phyloP scores from a whole-genome alignment of 2,888 invertebrate species.

The Mythimna vitellina region DNA sequence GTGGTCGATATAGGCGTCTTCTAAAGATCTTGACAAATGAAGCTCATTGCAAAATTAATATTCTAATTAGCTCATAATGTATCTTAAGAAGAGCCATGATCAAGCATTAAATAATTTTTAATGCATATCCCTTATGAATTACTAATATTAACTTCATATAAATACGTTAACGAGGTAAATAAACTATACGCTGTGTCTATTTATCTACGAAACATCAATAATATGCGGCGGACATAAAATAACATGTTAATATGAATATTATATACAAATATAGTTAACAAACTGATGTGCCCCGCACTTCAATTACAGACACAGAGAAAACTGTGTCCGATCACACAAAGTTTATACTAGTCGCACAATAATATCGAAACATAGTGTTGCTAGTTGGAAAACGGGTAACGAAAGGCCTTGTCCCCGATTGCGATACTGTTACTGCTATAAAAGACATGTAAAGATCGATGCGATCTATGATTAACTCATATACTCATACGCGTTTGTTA shows the following conservation, averaged over 20 bases:
- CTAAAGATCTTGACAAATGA: neutral
- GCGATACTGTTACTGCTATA: conserved; percentile 55
- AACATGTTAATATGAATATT: conserved; percentile 9
- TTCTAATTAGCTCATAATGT: conserved; percentile 16
- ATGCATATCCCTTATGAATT: conserved; percentile 11
- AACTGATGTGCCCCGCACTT: conserved; percentile 34
- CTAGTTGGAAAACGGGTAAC: conserved; percentile 52
- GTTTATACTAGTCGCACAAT: conserved; percentile 28
- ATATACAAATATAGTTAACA: conserved; percentile 35
- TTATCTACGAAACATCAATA: conserved; percentile 24
- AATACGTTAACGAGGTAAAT: conserved; percentile 5
- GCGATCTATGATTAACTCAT: conserved; percentile 55
- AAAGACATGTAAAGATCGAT: conserved; percentile 61
- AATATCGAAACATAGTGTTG: conserved; percentile 36
- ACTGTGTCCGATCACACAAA: conserved; percentile 31
- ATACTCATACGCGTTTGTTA: conserved; percentile 31
- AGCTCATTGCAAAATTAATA: neutral
- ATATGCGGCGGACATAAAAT: conserved; percentile 9
- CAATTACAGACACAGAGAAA: neutral
- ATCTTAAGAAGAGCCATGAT: conserved; percentile 1
- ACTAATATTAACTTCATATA: neutral
- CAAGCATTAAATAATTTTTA: neutral
- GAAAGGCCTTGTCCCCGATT: conserved; percentile 65
- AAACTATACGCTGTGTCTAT: conserved; percentile 3
- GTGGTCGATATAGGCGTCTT: neutral